These are phyloP conservation scores for Vidua chalybeata DNA, from an alignment of 2,113 vertebrate genomes.

Conservation along the genomic window DNA sequence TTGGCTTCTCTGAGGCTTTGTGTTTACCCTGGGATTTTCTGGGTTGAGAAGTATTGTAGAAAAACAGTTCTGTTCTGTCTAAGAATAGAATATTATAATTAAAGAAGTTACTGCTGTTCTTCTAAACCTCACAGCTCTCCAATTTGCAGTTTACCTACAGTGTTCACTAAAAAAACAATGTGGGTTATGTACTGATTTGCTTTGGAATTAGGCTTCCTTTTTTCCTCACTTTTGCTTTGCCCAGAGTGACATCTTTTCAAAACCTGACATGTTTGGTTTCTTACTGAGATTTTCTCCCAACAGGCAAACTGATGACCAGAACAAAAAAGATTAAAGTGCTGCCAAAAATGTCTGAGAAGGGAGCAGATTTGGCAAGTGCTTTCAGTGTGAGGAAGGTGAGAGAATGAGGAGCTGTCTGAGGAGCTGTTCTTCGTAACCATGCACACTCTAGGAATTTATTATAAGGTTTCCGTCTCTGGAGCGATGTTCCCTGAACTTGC, in stretches of 20 bases:
- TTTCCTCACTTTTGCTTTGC: background rate
- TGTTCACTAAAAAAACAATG: background rate
- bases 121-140: background rate
- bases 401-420: background rate
- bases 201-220: background rate
- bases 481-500: background rate
- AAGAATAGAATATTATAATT: background rate
- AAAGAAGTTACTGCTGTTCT: background rate
- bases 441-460: background rate
- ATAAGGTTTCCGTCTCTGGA: background rate
- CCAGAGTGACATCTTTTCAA: background rate
- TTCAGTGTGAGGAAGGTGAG: background rate
- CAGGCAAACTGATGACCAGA: background rate
- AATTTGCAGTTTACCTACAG: background rate
- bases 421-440: background rate
- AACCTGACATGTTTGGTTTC: background rate
- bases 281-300: background rate
- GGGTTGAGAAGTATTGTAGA: background rate
- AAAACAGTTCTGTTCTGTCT: background rate
- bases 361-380: background rate
- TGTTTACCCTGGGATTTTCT: background rate
- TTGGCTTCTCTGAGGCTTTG: background rate
- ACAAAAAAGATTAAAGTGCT: background rate
- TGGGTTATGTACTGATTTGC: background rate
- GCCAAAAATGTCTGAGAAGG: background rate